These are phyloP conservation scores for Pampus argenteus DNA, from an alignment of 2,797 vertebrate species.

Conservation along the genomic window DNA sequence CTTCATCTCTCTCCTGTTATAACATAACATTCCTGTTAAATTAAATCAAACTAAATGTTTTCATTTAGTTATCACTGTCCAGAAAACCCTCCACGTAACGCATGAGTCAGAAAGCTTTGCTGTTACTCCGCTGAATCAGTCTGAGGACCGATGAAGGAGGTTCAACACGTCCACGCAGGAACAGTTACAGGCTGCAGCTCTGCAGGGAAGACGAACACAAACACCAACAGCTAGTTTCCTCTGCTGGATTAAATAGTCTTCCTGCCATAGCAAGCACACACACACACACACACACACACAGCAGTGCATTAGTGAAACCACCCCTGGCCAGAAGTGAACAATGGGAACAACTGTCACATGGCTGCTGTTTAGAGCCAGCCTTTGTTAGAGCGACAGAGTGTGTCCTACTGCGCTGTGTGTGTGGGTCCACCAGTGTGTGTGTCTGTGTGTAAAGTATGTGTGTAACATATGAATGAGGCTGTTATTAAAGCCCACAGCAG, in stretches of 20 bases:
- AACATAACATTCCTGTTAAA: slow-evolving; percentile 15
- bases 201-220: slow-evolving; percentile 43
- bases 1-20: neutral
- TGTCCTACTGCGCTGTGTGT: slow-evolving; percentile 74
- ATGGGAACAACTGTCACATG: slow-evolving; percentile 83
- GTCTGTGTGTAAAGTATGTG: slow-evolving; percentile 37
- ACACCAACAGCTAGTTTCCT: slow-evolving; percentile 69
- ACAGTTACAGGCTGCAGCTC: slow-evolving; percentile 19
- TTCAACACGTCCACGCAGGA: neutral
- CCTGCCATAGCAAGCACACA: slow-evolving; percentile 56
- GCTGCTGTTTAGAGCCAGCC: slow-evolving; percentile 73
- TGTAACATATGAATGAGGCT: slow-evolving; percentile 78
- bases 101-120: slow-evolving; percentile 17
- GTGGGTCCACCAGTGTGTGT: slow-evolving; percentile 70
- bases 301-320: slow-evolving; percentile 75
- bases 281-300: slow-evolving; percentile 41
- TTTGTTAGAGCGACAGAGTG: slow-evolving; percentile 68
- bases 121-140: slow-evolving; percentile 38
- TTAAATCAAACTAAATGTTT: slow-evolving; percentile 2
- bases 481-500: slow-evolving; percentile 80
- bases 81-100: slow-evolving; percentile 8
- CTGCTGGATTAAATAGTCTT: slow-evolving; percentile 63
- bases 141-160: neutral
- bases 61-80: neutral
- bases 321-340: slow-evolving; percentile 78